phyloP scores from a whole-genome alignment of 23 tunicate genomes.

The Trididemnum miniatum region DNA sequence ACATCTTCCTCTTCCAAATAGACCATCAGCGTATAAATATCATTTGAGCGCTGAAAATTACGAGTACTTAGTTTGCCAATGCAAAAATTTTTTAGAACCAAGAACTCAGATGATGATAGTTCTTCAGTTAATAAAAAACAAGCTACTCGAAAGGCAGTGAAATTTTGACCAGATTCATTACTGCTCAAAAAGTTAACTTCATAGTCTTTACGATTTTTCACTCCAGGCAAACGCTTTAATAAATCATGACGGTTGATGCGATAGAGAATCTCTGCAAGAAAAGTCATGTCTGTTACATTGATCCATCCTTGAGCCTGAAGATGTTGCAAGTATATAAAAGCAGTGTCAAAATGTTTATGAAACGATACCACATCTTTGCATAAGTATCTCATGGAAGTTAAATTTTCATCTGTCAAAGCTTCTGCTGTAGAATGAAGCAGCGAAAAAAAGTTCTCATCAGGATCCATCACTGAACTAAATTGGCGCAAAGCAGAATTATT shows the following conservation, averaged over 20 bases:
- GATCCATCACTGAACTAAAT: not conserved
- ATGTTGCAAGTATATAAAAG: conserved; percentile 7
- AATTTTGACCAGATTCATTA: conserved; percentile 12
- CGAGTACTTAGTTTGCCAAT: not conserved
- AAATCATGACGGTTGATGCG: conserved; percentile 53
- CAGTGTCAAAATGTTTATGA: not conserved
- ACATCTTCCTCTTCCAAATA: conserved; percentile 63
- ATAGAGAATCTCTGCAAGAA: conserved; percentile 54
- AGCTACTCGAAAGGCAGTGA: conserved; percentile 41
- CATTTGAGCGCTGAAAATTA: conserved; percentile 31
- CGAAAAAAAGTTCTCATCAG: not conserved
- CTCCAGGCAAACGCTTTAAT: conserved; percentile 50
- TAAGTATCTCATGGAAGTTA: conserved; percentile 34
- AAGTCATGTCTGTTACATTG: conserved; percentile 9
- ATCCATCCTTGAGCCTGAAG: conserved; percentile 38
- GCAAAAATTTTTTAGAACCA: conserved; percentile 18
- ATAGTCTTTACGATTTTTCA: conserved; percentile 45
- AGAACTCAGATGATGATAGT: conserved; percentile 23
- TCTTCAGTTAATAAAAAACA: conserved; percentile 35
- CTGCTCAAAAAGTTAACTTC: conserved; percentile 24
- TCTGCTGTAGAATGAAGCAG: not conserved
- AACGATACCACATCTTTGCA: conserved; percentile 51
- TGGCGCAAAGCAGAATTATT: too few relatives aligned
- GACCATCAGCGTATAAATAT: conserved; percentile 10
- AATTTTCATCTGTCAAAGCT: conserved; percentile 48